A percentile compares a stretch with the other conserved stretches of the same genome.
These are phyloP conservation scores for Pseudanteris insignis DNA, from an alignment of 2,888 invertebrate genomes.

Conservation along the genomic window DNA sequence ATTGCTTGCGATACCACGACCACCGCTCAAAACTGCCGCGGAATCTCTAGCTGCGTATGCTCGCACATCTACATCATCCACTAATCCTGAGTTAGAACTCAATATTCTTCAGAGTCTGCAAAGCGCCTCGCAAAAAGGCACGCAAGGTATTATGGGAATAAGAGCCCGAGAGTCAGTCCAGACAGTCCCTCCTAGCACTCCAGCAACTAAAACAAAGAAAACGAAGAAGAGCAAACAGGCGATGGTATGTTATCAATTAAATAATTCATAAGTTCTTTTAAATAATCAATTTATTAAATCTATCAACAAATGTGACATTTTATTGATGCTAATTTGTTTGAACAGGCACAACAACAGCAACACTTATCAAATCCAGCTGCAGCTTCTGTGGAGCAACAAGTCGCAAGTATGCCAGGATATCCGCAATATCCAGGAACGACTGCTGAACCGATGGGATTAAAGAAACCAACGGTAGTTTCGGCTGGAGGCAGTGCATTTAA, in stretches of 20 bases:
- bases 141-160: constrained; percentile 58
- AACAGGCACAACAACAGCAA: constrained; percentile 35
- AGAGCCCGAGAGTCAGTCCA: constrained; percentile 58
- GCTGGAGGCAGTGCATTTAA: constrained; percentile 80
- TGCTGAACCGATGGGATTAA: constrained; percentile 69
- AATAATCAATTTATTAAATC: background rate
- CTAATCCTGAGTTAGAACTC: constrained; percentile 57
- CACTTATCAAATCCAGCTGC: constrained; percentile 35
- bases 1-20: constrained; percentile 57
- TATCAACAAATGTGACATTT: background rate
- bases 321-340: background rate
- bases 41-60: constrained; percentile 58
- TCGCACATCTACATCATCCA: constrained; percentile 46
- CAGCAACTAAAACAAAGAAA: constrained; percentile 49
- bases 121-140: constrained; percentile 54
- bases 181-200: constrained; percentile 24
- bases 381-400: constrained; percentile 46
- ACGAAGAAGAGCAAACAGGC: constrained; percentile 51
- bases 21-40: constrained; percentile 61
- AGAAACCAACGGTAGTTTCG: constrained; percentile 78
- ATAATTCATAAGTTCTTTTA: no score
- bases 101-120: constrained; percentile 61
- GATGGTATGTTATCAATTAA: constrained; percentile 17
- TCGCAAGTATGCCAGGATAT: constrained; percentile 53
- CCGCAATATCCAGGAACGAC: constrained; percentile 55